phyloP scores from a whole-genome alignment of 64 coral and sea anemone species.

The Platygyra sinensis region DNA sequence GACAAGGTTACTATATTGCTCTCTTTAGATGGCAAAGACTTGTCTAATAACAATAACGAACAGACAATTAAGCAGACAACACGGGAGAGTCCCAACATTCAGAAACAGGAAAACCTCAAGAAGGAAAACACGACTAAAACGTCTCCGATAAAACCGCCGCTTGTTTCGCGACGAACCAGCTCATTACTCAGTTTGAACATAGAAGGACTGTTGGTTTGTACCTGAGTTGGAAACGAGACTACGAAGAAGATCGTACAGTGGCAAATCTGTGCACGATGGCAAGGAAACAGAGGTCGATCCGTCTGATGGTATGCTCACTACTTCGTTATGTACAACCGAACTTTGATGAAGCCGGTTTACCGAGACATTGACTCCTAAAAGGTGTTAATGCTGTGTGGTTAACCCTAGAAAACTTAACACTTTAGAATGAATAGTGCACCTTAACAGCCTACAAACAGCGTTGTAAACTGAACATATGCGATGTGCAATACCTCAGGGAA shows the following conservation, averaged over 20 bases:
- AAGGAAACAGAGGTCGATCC: constrained; percentile 24
- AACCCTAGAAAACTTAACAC: no score
- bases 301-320: constrained; percentile 33
- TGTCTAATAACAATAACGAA: neutral
- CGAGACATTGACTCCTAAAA: neutral
- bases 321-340: constrained; percentile 31
- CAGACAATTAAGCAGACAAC: neutral
- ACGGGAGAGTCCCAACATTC: neutral
- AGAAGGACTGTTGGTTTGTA: constrained; percentile 30
- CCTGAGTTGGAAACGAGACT: constrained; percentile 35
- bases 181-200: constrained; percentile 24
- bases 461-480: no score
- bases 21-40: neutral
- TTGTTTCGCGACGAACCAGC: constrained; percentile 20
- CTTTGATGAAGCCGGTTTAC: constrained; percentile 1
- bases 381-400: no score
- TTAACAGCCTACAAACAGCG: no score
- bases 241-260: constrained; percentile 16
- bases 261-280: neutral
- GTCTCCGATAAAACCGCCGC: neutral
- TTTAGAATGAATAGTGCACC: no score
- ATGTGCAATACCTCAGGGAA: no score
- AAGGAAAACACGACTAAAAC: neutral
- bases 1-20: constrained; percentile 7
- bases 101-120: neutral